Conservation (phyloP, 2,113 vertebrate species). For the rat (Rattus norvegicus) region DNA sequence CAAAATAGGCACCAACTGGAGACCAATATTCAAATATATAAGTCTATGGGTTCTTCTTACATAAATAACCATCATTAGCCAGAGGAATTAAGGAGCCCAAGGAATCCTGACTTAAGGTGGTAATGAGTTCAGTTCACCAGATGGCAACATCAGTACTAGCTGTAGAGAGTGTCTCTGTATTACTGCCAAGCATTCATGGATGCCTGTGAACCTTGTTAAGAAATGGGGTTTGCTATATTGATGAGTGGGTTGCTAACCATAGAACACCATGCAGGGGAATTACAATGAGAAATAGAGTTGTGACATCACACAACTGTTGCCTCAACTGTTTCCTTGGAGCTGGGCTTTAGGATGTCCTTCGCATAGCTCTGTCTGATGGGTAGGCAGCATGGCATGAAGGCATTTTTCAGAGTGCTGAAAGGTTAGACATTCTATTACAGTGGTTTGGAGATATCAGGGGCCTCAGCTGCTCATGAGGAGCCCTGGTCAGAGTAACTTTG, state of each 20-base stretch:
- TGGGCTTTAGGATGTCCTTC: background rate
- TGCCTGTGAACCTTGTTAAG: background rate
- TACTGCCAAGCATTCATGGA: background rate
- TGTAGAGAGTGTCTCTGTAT: background rate
- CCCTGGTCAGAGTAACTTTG: background rate
- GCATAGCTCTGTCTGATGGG: background rate
- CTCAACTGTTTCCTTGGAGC: background rate
- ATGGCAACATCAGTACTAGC: background rate
- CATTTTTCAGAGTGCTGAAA: background rate
- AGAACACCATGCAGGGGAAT: background rate
- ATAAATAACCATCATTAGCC: background rate
- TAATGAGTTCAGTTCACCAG: background rate
- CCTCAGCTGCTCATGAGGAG: background rate
- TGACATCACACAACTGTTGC: background rate
- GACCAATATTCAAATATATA: background rate
- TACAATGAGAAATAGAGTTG: conserved; percentile 7
- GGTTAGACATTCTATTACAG: background rate
- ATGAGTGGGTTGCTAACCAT: background rate
- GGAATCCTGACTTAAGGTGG: background rate
- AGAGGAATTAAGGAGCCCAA: background rate
- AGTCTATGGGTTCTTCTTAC: background rate
- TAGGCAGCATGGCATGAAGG: background rate
- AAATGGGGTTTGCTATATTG: background rate
- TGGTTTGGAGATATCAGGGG: background rate
- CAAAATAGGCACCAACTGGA: background rate